Base-by-base conservation (phyloP, 2,113 vertebrate genomes). In the Microtus pennsylvanicus region DNA sequence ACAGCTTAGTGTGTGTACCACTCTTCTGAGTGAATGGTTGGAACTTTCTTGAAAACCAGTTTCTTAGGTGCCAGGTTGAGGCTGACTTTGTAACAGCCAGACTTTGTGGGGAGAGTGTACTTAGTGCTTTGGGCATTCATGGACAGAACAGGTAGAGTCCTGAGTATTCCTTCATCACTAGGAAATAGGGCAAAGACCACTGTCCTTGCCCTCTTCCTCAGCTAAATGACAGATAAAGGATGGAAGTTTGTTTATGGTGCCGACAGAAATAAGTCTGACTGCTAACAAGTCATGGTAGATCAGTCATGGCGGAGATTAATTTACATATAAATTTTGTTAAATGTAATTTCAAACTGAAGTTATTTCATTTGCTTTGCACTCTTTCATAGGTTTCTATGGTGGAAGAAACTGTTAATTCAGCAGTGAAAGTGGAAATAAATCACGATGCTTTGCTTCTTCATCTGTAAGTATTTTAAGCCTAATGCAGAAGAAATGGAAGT, bases 361-460 rank as follows among this genome's bases (percentile, higher is more conserved):
- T 87, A 70, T 42, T 89, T 80, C 76, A 76, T 87, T 93, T 65
- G 1, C 50, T 91, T 96, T 93, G 38, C 24, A 94, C 78, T 95
- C 87, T 89, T 94, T 47, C 14, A 80, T 58, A 97, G 97, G 16
- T 95, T 94, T 94, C 95, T 90, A 33, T 19, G 92, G 96, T 97
- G 85, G 95, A 97, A 96, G 88, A 95, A 77, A 55, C 86, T 95
- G 95, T 89, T 93, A 86, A 55, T 16, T 13, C 92, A 3, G 3
- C 4, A n/a, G 7, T 95, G 33, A 89, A 88, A 52, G 58, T 88
- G 42, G 22, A 88, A 76, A 75, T 87, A 75, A 91, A 80, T 9
- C 3, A 90, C 2, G 80, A 90, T 81, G 88, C 89, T 38, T 38
- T 76, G 75, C n/a, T 75, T 26, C 55, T 93, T 95, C 92, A 35